Evolutionary conservation across 2,888 invertebrate genomes (phyloP).

Genomic region (Tinea trinotella): DNA sequence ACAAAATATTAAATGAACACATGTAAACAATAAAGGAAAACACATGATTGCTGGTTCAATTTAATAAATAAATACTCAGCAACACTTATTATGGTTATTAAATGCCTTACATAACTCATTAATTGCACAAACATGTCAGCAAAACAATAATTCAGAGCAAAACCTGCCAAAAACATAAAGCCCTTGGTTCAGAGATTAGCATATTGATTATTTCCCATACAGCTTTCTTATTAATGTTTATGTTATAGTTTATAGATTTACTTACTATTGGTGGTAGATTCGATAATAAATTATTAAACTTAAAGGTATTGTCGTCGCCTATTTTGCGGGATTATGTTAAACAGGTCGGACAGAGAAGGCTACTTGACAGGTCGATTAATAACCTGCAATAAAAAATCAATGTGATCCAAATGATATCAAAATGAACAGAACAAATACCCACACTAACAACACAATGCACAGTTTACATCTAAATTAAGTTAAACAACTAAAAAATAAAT

Average conservation of each 20-base stretch:
- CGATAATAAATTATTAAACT: slow-evolving; percentile 69
- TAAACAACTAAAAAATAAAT: neutral
- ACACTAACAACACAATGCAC: neutral
- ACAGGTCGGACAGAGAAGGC: slow-evolving; percentile 63
- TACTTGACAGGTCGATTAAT: slow-evolving; percentile 68
- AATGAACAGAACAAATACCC: neutral
- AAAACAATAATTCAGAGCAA: too few relatives aligned
- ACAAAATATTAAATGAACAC: too few relatives aligned
- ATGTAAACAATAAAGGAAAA: too few relatives aligned
- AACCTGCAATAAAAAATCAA: slow-evolving; percentile 64
- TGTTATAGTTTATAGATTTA: slow-evolving; percentile 20
- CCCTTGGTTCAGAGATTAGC: too few relatives aligned
- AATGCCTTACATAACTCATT: too few relatives aligned
- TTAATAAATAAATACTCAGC: too few relatives aligned
- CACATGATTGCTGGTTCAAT: too few relatives aligned
- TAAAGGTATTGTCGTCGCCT: slow-evolving; percentile 70
- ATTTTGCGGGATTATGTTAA: slow-evolving; percentile 64
- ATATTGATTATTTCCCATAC: neutral
- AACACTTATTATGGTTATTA: too few relatives aligned
- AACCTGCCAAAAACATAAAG: too few relatives aligned
- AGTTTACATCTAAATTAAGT: neutral
- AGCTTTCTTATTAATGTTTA: neutral
- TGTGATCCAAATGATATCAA: slow-evolving; percentile 29
- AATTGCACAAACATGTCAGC: too few relatives aligned
- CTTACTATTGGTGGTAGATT: slow-evolving; percentile 71